Evolutionary conservation across 2,113 vertebrate genomes (phyloP).

Genomic region (human (Homo sapiens)): GRCh38 chr17:68809501-68810000

Average conservation of each 20-base stretch:
- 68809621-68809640: neutral
- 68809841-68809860: neutral
- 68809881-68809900: neutral
- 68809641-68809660: neutral
- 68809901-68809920: neutral
- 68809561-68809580: neutral
- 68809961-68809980: neutral
- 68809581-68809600: neutral
- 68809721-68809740: neutral
- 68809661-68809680: too few relatives aligned
- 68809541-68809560: neutral
- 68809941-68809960: neutral
- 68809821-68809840: neutral
- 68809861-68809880: neutral
- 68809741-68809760: neutral
- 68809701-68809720: too few relatives aligned
- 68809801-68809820: neutral
- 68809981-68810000: too few relatives aligned
- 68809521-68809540: neutral
- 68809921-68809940: neutral
- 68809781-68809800: neutral
- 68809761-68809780: neutral
- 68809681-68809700: neutral
- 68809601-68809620: neutral
- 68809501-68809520: neutral